A percentile compares a stretch with the other conserved stretches of the same genome.
Evolutionary conservation across 2,888 invertebrate genomes (phyloP).

Genomic region (Coecobrya sp.): DNA sequence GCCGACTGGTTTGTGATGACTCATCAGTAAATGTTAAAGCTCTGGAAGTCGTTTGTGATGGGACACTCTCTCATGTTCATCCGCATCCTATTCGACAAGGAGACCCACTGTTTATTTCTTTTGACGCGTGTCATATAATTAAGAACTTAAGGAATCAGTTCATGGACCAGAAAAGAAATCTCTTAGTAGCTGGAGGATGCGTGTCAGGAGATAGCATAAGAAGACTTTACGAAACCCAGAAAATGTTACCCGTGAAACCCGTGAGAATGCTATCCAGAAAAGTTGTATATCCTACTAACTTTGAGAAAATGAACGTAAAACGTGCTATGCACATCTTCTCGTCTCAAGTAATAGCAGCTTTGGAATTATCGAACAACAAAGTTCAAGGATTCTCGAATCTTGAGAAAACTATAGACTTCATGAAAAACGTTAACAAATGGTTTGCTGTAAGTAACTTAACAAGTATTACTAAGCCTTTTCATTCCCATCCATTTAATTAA

Average conservation of each 20-base stretch:
- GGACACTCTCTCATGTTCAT: slow-evolving; percentile 18
- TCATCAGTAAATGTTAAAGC: slow-evolving; percentile 69
- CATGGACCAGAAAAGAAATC: slow-evolving; percentile 47
- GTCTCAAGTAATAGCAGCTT: slow-evolving; percentile 60
- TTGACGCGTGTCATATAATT: slow-evolving; percentile 76
- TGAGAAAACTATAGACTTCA: slow-evolving; percentile 60
- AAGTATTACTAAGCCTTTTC: no score
- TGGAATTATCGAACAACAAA: slow-evolving; percentile 40
- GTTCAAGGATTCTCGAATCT: slow-evolving; percentile 42
- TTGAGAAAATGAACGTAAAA: slow-evolving; percentile 82
- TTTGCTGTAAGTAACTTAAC: slow-evolving; percentile 24
- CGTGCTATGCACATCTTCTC: slow-evolving; percentile 78
- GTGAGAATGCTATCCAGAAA: slow-evolving; percentile 71
- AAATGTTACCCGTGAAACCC: slow-evolving; percentile 59
- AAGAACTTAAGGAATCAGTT: slow-evolving; percentile 78
- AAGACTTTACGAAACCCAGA: slow-evolving; percentile 59
- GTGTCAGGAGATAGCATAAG: no score
- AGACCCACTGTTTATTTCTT: slow-evolving; percentile 70
- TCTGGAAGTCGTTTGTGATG: slow-evolving; percentile 61
- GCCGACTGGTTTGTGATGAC: slow-evolving; percentile 76
- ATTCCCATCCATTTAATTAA: not conserved
- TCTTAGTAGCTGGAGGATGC: no score
- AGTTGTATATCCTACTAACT: slow-evolving; percentile 66
- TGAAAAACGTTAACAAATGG: slow-evolving; percentile 47
- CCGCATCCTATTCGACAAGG: slow-evolving; percentile 33